Evolutionary conservation across 2,888 invertebrate genomes (phyloP).

Genomic region (Periphyllus acericola): DNA sequence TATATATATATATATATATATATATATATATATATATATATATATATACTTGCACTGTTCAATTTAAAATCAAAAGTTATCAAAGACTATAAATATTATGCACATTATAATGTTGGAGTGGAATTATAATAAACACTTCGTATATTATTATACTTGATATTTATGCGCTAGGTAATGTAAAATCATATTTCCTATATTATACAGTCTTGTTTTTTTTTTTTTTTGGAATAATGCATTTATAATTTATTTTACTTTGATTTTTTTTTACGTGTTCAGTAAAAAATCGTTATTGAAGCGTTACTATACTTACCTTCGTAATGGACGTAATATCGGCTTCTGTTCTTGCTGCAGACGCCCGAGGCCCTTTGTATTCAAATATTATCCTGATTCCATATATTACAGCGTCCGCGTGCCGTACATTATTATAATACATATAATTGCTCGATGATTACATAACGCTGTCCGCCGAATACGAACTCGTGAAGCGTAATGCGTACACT

Average conservation of each 20-base stretch:
- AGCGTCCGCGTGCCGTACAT: not conserved
- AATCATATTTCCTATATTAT: not conserved
- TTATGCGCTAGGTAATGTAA: not conserved
- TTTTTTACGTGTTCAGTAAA: not conserved
- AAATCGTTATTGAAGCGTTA: not conserved
- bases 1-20: not conserved
- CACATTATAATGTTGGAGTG: not conserved
- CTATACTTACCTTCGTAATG: not conserved
- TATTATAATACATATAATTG: not conserved
- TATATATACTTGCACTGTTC: not conserved
- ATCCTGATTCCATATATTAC: not conserved
- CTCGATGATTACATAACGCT: not conserved
- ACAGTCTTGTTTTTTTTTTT: not conserved
- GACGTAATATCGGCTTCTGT: not conserved
- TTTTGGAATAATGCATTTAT: not conserved
- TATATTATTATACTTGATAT: not conserved
- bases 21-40: not conserved
- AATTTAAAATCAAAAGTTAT: slow-evolving; percentile 7
- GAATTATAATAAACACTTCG: not conserved
- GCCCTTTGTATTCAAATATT: not conserved
- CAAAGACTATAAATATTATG: no score
- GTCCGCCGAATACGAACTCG: not conserved
- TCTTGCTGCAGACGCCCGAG: not conserved
- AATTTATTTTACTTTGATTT: not conserved
- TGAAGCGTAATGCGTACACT: not conserved